Conservation (phyloP, 2,113 vertebrate species). For the Mirounga angustirostris region DNA sequence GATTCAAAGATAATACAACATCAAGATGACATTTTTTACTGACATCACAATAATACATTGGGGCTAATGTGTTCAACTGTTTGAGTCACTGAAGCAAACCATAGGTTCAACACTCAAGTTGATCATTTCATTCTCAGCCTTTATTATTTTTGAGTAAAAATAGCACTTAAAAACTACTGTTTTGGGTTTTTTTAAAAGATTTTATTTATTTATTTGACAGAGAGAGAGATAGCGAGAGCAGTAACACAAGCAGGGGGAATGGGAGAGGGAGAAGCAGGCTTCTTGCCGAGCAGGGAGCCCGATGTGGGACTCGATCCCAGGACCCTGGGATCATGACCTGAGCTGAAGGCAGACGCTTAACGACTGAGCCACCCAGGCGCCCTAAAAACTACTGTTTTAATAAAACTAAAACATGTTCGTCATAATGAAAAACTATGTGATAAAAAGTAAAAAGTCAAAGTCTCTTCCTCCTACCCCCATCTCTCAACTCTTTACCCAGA, state of each 20-base stretch:
- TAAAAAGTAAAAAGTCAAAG: constrained; percentile 35
- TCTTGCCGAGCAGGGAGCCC: no score
- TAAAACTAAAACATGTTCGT: background rate
- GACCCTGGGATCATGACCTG: no score
- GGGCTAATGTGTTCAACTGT: background rate
- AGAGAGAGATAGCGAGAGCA: no score
- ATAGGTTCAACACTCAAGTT: background rate
- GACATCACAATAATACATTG: background rate
- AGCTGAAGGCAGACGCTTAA: no score
- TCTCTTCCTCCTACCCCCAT: background rate
- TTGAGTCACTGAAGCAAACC: background rate
- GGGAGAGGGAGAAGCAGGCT: no score
- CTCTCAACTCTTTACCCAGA: background rate
- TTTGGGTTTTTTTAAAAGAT: no score
- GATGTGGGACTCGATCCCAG: no score
- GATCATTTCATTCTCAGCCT: constrained; percentile 16
- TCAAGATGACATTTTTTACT: background rate
- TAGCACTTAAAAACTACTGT: background rate
- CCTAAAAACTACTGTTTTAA: background rate
- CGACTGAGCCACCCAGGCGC: no score
- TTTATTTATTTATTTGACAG: no score
- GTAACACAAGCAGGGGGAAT: no score
- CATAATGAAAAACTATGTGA: background rate
- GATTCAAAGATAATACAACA: background rate
- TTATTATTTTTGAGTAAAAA: constrained; percentile 43